These are phyloP conservation scores for Portevinia maculata DNA, from an alignment of 2,888 invertebrate species.

Conservation along the genomic window DNA sequence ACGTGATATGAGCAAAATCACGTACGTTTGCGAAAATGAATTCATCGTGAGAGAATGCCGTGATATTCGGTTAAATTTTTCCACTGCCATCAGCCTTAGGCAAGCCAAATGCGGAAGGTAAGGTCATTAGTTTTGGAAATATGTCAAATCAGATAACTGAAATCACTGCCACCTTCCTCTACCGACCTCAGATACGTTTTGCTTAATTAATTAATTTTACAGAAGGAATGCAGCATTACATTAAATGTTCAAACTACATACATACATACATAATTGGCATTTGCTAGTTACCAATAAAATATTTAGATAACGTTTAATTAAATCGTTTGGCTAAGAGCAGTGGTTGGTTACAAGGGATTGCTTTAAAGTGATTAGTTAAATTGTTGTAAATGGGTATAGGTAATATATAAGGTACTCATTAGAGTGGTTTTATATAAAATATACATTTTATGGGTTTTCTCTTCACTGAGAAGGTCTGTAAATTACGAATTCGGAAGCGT, in stretches of 20 bases:
- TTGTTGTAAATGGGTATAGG: too few species aligned
- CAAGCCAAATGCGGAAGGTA: slow-evolving; percentile 9
- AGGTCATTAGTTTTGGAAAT: slow-evolving; percentile 63
- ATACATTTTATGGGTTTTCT: too few species aligned
- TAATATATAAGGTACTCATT: too few species aligned
- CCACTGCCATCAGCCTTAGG: not conserved
- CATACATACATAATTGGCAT: slow-evolving; percentile 6
- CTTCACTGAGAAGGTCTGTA: too few species aligned
- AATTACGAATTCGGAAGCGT: too few species aligned
- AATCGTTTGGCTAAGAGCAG: too few species aligned
- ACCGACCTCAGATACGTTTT: not conserved
- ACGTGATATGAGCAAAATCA: slow-evolving; percentile 66
- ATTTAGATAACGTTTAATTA: not conserved
- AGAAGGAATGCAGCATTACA: slow-evolving; percentile 16
- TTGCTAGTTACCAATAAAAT: slow-evolving; percentile 9
- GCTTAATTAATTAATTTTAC: slow-evolving; percentile 46
- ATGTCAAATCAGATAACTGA: slow-evolving; percentile 67
- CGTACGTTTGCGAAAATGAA: slow-evolving; percentile 62
- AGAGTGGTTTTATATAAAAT: too few species aligned
- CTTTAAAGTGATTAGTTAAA: too few species aligned
- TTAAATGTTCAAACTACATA: slow-evolving; percentile 11
- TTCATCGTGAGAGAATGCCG: slow-evolving; percentile 42
- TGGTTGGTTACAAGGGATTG: too few species aligned
- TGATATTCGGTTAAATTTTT: slow-evolving; percentile 29
- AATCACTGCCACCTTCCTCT: slow-evolving; percentile 15